A percentile compares a stretch with the other conserved stretches of the same genome.
Evolutionary conservation across 2,888 invertebrate genomes (phyloP).

Genomic region (Synanthedon formicaeformis): DNA sequence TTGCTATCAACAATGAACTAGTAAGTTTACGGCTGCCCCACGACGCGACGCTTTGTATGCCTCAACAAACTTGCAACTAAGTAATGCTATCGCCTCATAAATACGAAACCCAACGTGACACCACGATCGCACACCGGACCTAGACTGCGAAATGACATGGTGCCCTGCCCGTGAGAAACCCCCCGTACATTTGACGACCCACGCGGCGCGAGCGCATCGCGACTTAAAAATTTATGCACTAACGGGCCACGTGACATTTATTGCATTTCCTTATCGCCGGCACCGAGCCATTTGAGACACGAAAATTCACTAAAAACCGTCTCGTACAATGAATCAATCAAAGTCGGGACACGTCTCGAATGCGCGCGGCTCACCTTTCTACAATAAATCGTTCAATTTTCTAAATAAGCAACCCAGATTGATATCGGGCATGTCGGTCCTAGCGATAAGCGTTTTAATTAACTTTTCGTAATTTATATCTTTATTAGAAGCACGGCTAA

Average conservation of each 20-base stretch:
- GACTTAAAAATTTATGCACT: constrained; percentile 28
- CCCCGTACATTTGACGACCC: constrained; percentile 20
- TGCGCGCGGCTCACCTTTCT: constrained; percentile 20
- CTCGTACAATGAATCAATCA: constrained; percentile 27
- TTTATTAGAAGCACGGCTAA: constrained; percentile 53
- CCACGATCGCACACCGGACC: constrained; percentile 4
- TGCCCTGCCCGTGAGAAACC: constrained; percentile 35
- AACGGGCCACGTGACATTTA: constrained; percentile 36
- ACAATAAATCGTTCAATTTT: constrained; percentile 55
- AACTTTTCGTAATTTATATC: constrained; percentile 66
- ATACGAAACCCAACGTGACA: constrained; percentile 3
- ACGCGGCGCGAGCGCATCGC: constrained; percentile 24
- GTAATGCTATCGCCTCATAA: background rate
- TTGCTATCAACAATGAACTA: too few species aligned
- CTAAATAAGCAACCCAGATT: constrained; percentile 29
- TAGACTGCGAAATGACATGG: constrained; percentile 5
- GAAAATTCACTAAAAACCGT: background rate
- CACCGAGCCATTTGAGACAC: background rate
- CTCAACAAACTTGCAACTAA: background rate
- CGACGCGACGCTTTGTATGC: background rate
- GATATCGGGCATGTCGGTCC: constrained; percentile 23
- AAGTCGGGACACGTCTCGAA: constrained; percentile 21
- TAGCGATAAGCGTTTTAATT: constrained; percentile 61
- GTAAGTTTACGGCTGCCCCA: too few species aligned
- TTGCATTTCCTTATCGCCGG: constrained; percentile 30